Percentiles rank a stretch among this genome's conserved stretches.
phyloP scores from a whole-genome alignment of 2,888 invertebrate species.

The Caradrina clavipalpis region DNA sequence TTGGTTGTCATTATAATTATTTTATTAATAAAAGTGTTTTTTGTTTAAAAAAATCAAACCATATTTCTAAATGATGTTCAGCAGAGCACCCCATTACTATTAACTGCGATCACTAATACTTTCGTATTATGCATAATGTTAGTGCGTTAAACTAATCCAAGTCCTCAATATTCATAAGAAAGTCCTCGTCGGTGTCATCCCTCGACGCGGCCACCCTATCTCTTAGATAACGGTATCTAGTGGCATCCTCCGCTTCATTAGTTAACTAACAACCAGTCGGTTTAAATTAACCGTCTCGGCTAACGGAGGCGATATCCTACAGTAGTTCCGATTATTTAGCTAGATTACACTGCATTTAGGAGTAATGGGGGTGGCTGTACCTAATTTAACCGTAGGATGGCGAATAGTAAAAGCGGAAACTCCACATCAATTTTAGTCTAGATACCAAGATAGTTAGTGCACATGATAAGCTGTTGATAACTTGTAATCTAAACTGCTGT shows the following conservation, averaged over 20 bases:
- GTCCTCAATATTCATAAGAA: conserved; percentile 19
- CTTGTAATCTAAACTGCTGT: not conserved
- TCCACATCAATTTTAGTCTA: not conserved
- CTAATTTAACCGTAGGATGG: too few species aligned
- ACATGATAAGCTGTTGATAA: conserved; percentile 7
- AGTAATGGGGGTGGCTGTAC: not conserved
- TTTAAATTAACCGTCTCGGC: conserved; percentile 60
- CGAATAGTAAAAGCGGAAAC: too few species aligned
- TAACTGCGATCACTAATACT: conserved; percentile 5
- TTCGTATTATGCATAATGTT: conserved; percentile 4
- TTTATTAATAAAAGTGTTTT: too few species aligned
- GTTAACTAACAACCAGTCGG: conserved; percentile 57
- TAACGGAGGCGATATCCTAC: conserved; percentile 46
- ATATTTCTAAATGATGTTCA: not conserved
- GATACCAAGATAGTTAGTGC: not conserved
- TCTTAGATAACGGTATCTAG: conserved; percentile 48
- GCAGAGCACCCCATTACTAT: not conserved
- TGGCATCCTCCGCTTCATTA: conserved; percentile 60
- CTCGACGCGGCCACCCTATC: conserved; percentile 30
- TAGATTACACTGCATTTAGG: conserved; percentile 48
- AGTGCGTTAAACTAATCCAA: conserved; percentile 3
- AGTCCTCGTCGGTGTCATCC: not conserved
- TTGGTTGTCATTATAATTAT: too few species aligned
- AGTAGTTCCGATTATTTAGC: conserved; percentile 46
- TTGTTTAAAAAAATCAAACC: too few species aligned